Conservation (phyloP, 2,113 vertebrate species). For the Dendrocopos noguchii region DNA sequence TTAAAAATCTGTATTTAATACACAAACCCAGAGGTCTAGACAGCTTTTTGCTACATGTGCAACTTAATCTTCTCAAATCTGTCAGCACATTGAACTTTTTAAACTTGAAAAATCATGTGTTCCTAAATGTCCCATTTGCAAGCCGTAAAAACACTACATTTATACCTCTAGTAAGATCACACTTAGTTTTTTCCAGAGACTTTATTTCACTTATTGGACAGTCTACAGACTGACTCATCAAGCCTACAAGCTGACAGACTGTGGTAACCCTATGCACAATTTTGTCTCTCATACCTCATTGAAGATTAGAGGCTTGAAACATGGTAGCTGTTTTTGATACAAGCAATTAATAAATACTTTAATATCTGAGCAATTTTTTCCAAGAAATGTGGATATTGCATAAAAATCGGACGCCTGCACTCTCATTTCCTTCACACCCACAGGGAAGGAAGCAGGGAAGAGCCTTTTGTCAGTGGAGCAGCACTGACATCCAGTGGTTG, state of each 20-base stretch:
- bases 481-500: slow-evolving; percentile 61
- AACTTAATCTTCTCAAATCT: slow-evolving; percentile 11
- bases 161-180: background rate
- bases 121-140: background rate
- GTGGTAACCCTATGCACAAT: background rate
- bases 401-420: background rate
- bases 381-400: accelerated
- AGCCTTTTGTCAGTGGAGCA: slow-evolving; percentile 18
- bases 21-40: background rate
- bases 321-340: background rate
- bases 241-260: background rate
- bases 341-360: background rate
- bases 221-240: background rate
- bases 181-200: background rate
- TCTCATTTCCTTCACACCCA: background rate
- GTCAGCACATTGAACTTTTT: background rate
- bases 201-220: slow-evolving; percentile 7
- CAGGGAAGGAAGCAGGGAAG: background rate
- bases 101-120: background rate
- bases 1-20: slow-evolving; percentile 29
- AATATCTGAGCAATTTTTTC: background rate
- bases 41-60: slow-evolving; percentile 3
- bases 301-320: background rate
- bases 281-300: background rate
- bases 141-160: background rate